Evolutionary conservation across 2,113 vertebrate genomes (phyloP).

Genomic region (Cichladusa arquata): DNA sequence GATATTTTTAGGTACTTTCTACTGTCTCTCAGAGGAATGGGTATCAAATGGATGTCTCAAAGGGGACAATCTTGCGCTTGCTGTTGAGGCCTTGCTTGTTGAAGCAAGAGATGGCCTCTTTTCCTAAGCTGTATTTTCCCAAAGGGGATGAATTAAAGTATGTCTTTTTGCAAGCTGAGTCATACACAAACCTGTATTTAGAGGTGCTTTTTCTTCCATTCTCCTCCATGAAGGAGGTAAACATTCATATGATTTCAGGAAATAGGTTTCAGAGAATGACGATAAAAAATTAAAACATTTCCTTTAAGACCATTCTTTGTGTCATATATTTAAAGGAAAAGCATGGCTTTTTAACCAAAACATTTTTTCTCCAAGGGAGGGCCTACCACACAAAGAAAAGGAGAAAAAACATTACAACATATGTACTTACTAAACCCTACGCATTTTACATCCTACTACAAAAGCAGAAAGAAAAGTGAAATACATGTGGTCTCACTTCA

Average conservation of each 20-base stretch:
- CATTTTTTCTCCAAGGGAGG: not conserved
- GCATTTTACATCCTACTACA: not conserved
- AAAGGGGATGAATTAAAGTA: not conserved
- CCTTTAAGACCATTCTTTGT: not conserved
- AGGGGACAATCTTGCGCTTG: rapidly evolving
- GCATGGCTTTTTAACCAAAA: not conserved
- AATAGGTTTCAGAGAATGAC: not conserved
- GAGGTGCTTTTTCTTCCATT: not conserved
- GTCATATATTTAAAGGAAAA: not conserved
- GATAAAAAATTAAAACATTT: not conserved
- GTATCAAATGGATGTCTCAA: not conserved
- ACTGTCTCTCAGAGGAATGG: not conserved
- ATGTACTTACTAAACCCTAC: not conserved
- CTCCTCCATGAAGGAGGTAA: not conserved
- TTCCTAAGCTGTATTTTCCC: not conserved
- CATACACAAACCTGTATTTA: not conserved
- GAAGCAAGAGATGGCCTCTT: not conserved
- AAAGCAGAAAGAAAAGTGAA: not conserved
- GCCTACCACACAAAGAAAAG: not conserved
- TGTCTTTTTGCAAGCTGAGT: not conserved
- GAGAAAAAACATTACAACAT: not conserved
- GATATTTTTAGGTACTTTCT: not conserved
- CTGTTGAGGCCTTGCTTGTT: not conserved
- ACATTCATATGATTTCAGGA: not conserved
- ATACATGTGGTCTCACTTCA: not conserved